Percentiles rank a stretch among this genome's conserved stretches.
phyloP scores from a whole-genome alignment of 2,797 vertebrate species.

The Mastacembelus armatus region DNA sequence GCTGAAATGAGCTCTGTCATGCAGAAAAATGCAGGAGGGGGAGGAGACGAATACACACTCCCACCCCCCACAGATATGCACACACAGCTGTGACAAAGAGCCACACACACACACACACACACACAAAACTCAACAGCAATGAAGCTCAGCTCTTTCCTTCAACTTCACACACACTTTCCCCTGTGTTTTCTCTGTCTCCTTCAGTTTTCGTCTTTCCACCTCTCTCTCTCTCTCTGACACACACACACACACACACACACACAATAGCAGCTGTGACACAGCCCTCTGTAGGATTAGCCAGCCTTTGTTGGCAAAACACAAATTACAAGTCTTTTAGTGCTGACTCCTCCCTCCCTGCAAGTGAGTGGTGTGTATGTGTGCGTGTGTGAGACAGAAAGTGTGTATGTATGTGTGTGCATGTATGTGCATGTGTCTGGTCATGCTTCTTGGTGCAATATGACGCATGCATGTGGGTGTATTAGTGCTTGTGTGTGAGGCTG shows the following conservation, averaged over 20 bases:
- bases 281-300: constrained; percentile 88
- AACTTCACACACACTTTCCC: constrained; percentile 37
- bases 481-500: constrained; percentile 34
- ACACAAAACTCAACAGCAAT: constrained; percentile 31
- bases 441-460: neutral
- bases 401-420: neutral
- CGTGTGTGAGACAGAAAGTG: neutral
- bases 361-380: constrained; percentile 44
- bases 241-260: constrained; percentile 54
- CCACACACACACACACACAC: constrained; percentile 56
- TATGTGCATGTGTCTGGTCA: constrained; percentile 1
- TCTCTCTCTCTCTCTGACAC: constrained; percentile 10
- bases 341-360: constrained; percentile 83
- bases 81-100: constrained; percentile 66
- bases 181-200: constrained; percentile 32
- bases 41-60: constrained; percentile 73
- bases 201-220: constrained; percentile 24
- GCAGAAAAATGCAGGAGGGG: constrained; percentile 88
- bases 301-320: constrained; percentile 96
- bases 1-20: constrained; percentile 86
- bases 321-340: constrained; percentile 90
- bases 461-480: constrained; percentile 22
- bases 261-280: constrained; percentile 85
- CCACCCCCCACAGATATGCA: constrained; percentile 56
- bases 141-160: constrained; percentile 55